These are phyloP conservation scores for Henicopernis longicauda DNA, from an alignment of 2,113 vertebrate genomes.

Conservation along the genomic window DNA sequence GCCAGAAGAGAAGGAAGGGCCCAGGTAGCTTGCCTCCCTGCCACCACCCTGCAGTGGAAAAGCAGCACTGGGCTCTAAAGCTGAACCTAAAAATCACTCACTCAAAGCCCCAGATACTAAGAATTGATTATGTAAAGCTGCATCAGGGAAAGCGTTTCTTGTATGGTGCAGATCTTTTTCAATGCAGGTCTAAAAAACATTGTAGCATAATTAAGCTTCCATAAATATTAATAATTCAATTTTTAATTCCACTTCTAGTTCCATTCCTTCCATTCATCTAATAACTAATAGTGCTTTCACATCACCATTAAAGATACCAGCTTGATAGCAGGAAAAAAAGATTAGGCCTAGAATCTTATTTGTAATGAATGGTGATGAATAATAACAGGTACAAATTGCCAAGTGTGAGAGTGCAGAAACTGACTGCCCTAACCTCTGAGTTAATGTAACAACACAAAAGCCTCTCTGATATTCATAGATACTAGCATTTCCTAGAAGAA, in stretches of 20 bases:
- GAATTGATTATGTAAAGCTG: background rate
- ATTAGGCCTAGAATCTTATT: background rate
- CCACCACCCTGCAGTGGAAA: background rate
- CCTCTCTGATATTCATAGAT: background rate
- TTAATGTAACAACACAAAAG: background rate
- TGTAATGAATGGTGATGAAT: background rate
- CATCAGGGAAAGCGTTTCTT: background rate
- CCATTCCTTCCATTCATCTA: background rate
- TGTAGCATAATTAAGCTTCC: background rate
- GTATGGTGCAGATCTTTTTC: background rate
- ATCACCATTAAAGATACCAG: background rate
- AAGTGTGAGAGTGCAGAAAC: background rate
- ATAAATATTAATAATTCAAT: conserved; percentile 10
- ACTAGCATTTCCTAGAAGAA: conserved; percentile 16
- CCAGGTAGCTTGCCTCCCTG: background rate
- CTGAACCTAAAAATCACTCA: background rate
- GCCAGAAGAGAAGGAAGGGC: background rate
- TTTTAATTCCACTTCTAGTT: background rate
- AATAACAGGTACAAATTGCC: background rate
- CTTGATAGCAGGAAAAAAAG: background rate
- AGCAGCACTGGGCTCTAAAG: background rate
- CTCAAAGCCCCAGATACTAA: background rate
- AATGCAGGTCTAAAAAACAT: background rate
- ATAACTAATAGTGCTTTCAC: background rate
- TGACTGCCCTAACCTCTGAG: background rate